Percentiles rank a stretch among this genome's conserved stretches.
These are phyloP conservation scores for Macrotus californicus DNA, from an alignment of 2,113 vertebrate genomes.

Conservation along the genomic window DNA sequence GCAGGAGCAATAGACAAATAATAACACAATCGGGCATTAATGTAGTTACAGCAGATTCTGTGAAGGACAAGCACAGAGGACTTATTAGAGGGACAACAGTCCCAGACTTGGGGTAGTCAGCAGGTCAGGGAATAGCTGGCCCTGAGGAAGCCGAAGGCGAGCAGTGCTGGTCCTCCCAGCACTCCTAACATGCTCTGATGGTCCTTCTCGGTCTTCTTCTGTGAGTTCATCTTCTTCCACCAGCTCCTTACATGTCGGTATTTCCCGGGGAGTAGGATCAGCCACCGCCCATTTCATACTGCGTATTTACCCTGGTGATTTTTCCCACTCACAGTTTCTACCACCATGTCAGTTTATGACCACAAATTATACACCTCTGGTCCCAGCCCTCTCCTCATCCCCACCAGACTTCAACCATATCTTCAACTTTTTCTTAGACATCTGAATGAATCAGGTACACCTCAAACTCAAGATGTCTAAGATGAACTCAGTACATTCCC, in stretches of 20 bases:
- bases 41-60: background rate
- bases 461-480: background rate
- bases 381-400: background rate
- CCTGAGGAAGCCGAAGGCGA: background rate
- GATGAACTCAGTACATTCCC: background rate
- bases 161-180: background rate
- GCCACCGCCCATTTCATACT: background rate
- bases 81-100: background rate
- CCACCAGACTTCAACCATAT: background rate
- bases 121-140: background rate
- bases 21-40: background rate
- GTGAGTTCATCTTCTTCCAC: background rate
- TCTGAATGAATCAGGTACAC: background rate
- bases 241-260: background rate
- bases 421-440: background rate
- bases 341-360: background rate
- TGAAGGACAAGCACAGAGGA: background rate
- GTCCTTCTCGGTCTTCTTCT: background rate
- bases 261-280: background rate
- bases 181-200: too few relatives aligned
- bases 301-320: background rate
- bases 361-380: background rate
- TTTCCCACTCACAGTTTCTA: background rate
- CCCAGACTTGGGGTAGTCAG: too few relatives aligned
- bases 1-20: background rate